These are phyloP conservation scores for Athalia cordata DNA, from an alignment of 2,888 invertebrate species.

Conservation along the genomic window DNA sequence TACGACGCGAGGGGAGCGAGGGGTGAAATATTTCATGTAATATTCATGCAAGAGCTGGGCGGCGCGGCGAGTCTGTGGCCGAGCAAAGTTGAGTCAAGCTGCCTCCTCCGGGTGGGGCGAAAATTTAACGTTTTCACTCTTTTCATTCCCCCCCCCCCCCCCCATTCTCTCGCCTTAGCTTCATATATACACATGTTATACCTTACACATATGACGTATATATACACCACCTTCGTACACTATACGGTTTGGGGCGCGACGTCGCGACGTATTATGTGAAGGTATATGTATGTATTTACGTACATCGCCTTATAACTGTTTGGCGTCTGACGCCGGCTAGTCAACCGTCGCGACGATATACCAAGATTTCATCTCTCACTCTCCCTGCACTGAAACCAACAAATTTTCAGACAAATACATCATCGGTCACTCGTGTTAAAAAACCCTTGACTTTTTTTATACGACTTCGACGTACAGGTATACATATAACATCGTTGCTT, in stretches of 20 bases:
- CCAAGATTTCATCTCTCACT: conserved; percentile 26
- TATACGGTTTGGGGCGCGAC: conserved; percentile 5
- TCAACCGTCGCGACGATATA: conserved; percentile 33
- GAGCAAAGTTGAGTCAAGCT: not conserved
- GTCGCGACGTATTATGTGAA: conserved; percentile 9
- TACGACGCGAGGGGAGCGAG: not conserved
- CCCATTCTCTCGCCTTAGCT: conserved; percentile 17
- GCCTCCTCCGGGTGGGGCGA: not conserved
- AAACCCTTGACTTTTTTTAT: not conserved
- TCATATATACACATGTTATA: too few species aligned
- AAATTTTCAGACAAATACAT: conserved; percentile 1
- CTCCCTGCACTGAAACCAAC: not conserved
- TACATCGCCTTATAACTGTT: not conserved
- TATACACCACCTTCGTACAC: too few species aligned
- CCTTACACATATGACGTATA: too few species aligned
- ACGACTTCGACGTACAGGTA: too few species aligned
- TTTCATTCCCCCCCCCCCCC: conserved; percentile 29
- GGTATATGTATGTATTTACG: not conserved
- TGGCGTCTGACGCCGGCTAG: conserved; percentile 30
- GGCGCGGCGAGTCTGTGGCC: not conserved
- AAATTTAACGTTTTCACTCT: conserved; percentile 40
- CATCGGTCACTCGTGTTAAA: not conserved
- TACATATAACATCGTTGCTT: too few species aligned
- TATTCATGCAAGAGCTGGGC: conserved; percentile 29
- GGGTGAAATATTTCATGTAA: conserved; percentile 39